Evolutionary conservation across 2,113 vertebrate genomes (phyloP), one percentile per base, ranked within the genome.

Genomic region (Grammomys dolichurus): DNA sequence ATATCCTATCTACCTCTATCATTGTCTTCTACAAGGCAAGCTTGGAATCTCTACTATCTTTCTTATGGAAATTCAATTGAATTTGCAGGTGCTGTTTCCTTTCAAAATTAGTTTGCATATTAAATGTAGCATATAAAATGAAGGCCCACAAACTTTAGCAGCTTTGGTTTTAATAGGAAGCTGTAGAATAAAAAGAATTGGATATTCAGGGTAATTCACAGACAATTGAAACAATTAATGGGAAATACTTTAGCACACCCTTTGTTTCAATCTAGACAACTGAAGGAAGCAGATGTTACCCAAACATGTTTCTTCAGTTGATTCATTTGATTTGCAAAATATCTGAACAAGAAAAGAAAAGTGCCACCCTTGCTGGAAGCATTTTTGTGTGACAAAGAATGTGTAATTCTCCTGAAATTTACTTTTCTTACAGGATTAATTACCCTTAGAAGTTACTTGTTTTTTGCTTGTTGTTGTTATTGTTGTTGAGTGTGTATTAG

Each of bases 11-110:
- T 93, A 97, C 94, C 97, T 98, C 97, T 98, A 95, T 97, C 98
- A 98, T 95, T 97, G 97, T 97, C 91, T 87, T 96, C 87, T 97
- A 97, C 97, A 98, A 98, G 93, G 36, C 81, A 96, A 93, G 95
- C 95, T 98, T 98, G 97, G 97, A 98, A 36, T 69, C 90, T 97
- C 84, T 96, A 75, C 95, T 95, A 89, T 97, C 97, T 98, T 98
- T 96, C 97, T 98, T 98, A 98, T 97, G 97, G 86, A 98, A 98
- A 98, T 98, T 98, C 93, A 81, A 97, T 98, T 98, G 91, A 98
- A 98, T 98, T 98, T 96, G 97, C 97, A 98, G 96, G 95, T 98
- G 93, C 60, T 84, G 97, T 90, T 97, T 96, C 94, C 92, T 98
- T 98, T 98, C 98, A 97, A 97, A 98, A 65, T 95, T 96, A 97